Conservation (phyloP, 2,888 invertebrate genomes). For the Caenorhabditis drosophilae region DNA sequence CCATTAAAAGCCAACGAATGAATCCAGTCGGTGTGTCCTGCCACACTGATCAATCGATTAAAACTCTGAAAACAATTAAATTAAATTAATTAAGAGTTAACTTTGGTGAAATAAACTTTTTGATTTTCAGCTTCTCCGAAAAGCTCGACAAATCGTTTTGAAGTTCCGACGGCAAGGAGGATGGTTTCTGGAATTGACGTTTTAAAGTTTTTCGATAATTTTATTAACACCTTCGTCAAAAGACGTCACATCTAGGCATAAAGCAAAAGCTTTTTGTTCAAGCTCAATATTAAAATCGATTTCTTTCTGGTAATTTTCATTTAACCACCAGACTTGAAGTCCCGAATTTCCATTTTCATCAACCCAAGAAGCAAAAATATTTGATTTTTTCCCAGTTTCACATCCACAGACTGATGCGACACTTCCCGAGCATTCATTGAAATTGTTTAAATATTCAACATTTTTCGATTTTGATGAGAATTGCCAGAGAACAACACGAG, state of each 20-base stretch:
- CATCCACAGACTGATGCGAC: constrained; percentile 32
- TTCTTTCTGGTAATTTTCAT: not conserved
- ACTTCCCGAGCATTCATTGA: constrained; percentile 18
- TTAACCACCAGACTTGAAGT: constrained; percentile 29
- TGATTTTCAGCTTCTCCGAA: constrained; percentile 22
- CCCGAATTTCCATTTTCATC: constrained; percentile 11
- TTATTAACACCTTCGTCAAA: too few species aligned
- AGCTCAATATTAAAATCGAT: constrained; percentile 10
- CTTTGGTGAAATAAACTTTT: too few species aligned
- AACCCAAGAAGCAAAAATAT: constrained; percentile 23
- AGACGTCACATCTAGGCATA: constrained; percentile 27
- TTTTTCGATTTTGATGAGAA: constrained; percentile 7
- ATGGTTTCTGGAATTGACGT: too few species aligned
- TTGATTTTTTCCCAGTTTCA: not conserved
- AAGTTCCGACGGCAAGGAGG: constrained; percentile 52
- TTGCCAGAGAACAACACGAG: constrained; percentile 17
- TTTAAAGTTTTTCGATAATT: too few species aligned
- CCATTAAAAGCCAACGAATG: constrained; percentile 57
- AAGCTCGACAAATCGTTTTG: constrained; percentile 52
- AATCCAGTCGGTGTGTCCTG: constrained; percentile 58
- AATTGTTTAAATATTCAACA: constrained; percentile 18
- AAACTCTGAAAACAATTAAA: constrained; percentile 20
- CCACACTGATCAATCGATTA: constrained; percentile 40
- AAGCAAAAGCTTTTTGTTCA: constrained; percentile 30
- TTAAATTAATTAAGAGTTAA: too few species aligned